Evolutionary conservation across 2,113 vertebrate genomes (phyloP), one percentile per base, ranked within the genome.

Genomic region (Smithornis capensis): DNA sequence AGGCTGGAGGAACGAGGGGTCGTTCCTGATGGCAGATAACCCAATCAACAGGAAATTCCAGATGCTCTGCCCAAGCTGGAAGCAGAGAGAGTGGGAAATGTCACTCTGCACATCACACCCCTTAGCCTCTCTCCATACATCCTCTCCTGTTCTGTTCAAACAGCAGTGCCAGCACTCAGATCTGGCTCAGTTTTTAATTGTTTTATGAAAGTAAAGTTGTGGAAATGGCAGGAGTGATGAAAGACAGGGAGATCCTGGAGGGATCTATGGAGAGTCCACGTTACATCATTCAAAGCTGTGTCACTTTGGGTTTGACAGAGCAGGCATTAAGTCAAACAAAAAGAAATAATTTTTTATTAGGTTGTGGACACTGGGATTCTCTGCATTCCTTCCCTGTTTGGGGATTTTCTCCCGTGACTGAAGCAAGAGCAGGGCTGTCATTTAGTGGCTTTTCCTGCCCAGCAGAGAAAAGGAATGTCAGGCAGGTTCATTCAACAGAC

Each of bases 1-100:
- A 35, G 23, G 2, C 14, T 24, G 19, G 37, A 6, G 0, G 4
- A 3, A 6, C 0, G 19, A 18, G 7, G 27, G 16, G 3, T 9
- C 24, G 37, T 28, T 67, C 12, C 0, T 5, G 45, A 52, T 6
- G n/a, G 21, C 3, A 4, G 49, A 25, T 2, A 14, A 9, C 11
- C 42, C 49, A 3, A 2, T 5, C 0, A 1, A 19, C 15, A 12
- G 68, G 19, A 25, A 40, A 49, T 16, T 49, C 42, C 52, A 37
- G 47, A 6, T 14, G 2, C 31, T 44, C 52, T 14, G 42, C 13
- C 33, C 9, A 17, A 45, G 31, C n/a, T 29, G 5, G 44, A 27
- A 64, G 42, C 19, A 4, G 5, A 4, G 7, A 31, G 17, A 45
- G 44, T 15, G 42, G 53, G 40, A n/a, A 78, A 47, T 19, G 31